Evolutionary conservation across 2,113 vertebrate species (phyloP).

Genomic region (Corythornis vintsioides): DNA sequence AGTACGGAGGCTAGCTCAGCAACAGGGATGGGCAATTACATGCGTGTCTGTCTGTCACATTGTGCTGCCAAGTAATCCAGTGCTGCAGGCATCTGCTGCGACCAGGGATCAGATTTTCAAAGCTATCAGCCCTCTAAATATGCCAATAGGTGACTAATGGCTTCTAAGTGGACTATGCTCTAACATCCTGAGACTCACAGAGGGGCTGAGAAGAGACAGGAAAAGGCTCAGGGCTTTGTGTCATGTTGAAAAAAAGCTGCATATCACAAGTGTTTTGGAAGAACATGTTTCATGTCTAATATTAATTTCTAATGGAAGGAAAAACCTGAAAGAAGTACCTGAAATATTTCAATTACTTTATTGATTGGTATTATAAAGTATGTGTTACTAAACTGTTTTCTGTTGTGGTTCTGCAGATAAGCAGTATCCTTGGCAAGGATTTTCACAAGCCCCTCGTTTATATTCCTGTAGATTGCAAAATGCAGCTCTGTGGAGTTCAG

Average conservation of each 20-base stretch:
- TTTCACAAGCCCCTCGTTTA: neutral
- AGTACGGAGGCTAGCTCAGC: neutral
- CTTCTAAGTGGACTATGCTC: neutral
- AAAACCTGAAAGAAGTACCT: slow-evolving; percentile 12
- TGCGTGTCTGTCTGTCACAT: neutral
- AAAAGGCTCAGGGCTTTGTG: neutral
- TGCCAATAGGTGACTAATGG: slow-evolving; percentile 57
- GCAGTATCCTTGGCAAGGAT: neutral
- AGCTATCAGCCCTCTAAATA: slow-evolving; percentile 18
- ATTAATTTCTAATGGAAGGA: neutral
- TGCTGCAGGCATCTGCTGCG: fast-evolving
- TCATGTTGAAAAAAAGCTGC: neutral
- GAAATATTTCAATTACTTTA: slow-evolving; percentile 10
- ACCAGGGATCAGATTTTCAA: slow-evolving; percentile 15
- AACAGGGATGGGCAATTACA: neutral
- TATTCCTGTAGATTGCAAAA: neutral
- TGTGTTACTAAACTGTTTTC: neutral
- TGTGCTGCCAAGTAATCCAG: neutral
- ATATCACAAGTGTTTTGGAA: slow-evolving; percentile 18
- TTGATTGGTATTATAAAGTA: neutral
- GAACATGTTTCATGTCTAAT: neutral
- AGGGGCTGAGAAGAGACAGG: neutral
- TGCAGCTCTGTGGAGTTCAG: neutral
- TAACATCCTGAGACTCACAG: neutral
- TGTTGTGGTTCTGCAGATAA: neutral